A percentile compares a stretch with the other conserved stretches of the same genome.
phyloP scores from a whole-genome alignment of 2,888 invertebrate species.

The Tenthredo notha region DNA sequence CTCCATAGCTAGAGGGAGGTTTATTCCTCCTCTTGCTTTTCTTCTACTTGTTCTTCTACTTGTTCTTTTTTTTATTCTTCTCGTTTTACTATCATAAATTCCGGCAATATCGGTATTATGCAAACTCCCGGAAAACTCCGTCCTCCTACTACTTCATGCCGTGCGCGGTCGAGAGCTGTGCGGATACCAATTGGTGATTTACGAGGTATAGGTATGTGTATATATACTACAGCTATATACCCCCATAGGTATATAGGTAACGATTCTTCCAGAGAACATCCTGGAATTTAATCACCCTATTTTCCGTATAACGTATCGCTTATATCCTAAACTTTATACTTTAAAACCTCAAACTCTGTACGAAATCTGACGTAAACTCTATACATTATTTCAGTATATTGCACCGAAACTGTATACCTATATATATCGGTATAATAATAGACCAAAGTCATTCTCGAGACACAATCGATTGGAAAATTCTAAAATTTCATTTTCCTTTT shows the following conservation, averaged over 20 bases:
- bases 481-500: too few relatives aligned
- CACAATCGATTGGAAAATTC: too few relatives aligned
- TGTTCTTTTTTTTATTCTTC: not conserved
- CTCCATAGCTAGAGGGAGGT: not conserved
- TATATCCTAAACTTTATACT: not conserved
- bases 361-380: too few relatives aligned
- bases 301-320: not conserved
- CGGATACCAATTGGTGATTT: slow-evolving; percentile 18
- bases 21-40: not conserved
- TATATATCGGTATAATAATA: too few relatives aligned
- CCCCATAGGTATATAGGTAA: not conserved
- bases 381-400: not conserved
- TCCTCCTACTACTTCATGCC: not conserved
- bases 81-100: slow-evolving; percentile 2
- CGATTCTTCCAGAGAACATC: slow-evolving; percentile 3
- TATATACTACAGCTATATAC: not conserved
- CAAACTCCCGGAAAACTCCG: not conserved
- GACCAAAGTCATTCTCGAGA: too few relatives aligned
- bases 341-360: too few relatives aligned
- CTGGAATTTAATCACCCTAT: slow-evolving; percentile 8
- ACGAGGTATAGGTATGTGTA: not conserved
- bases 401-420: not conserved
- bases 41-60: not conserved
- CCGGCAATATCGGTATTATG: slow-evolving; percentile 21
- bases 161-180: not conserved